A percentile compares a stretch with the other conserved stretches of the same genome.
Evolutionary conservation across 2,113 vertebrate genomes (phyloP).

Genomic region (Anser brachyrhynchus): DNA sequence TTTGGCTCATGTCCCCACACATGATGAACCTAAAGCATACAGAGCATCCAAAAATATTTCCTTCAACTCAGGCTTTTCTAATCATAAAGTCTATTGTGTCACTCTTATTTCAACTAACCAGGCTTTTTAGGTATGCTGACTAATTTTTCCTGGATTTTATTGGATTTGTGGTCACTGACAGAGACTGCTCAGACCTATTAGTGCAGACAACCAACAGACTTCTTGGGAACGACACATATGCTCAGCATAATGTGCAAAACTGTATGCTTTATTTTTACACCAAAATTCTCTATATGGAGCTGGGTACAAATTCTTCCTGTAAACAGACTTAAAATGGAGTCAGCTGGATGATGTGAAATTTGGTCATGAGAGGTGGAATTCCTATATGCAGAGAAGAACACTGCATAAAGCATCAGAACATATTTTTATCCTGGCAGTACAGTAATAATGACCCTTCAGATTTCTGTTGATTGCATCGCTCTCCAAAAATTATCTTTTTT

Average conservation of each 20-base stretch:
- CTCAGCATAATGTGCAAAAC: neutral
- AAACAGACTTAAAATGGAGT: neutral
- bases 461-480: constrained; percentile 7
- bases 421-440: neutral
- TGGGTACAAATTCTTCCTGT: neutral
- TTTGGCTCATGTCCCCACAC: neutral
- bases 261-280: neutral
- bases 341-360: neutral
- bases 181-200: neutral
- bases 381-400: neutral
- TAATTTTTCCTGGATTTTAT: neutral
- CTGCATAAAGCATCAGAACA: neutral
- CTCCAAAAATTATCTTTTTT: neutral
- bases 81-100: neutral
- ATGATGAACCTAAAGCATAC: neutral
- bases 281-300: neutral
- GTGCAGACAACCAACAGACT: neutral
- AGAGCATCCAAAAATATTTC: neutral
- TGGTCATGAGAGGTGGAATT: neutral
- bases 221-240: neutral
- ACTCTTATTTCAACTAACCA: neutral
- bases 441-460: neutral
- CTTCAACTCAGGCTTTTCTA: neutral
- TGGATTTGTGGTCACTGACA: neutral
- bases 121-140: neutral